phyloP scores from a whole-genome alignment of 2,888 invertebrate genomes.

The Torymus texanus region DNA sequence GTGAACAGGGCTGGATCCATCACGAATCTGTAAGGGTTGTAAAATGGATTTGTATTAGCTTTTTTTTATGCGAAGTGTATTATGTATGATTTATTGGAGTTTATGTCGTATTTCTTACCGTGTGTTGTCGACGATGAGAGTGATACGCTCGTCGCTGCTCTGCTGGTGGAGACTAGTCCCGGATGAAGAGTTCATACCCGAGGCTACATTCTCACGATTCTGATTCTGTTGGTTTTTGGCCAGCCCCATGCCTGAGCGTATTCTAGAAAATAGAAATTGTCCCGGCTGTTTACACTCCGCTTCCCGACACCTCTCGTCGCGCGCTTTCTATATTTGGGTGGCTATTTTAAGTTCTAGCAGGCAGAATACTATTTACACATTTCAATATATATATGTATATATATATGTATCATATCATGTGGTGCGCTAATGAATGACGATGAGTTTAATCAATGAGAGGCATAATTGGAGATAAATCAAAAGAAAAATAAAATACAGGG shows the following conservation, averaged over 20 bases:
- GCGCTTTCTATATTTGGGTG: background rate
- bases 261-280: conserved; percentile 63
- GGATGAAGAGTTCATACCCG: conserved; percentile 69
- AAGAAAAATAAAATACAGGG: conserved; percentile 32
- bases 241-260: conserved; percentile 67
- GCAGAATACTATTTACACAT: conserved; percentile 46
- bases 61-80: no score
- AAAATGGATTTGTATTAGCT: no score
- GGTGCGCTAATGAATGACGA: conserved; percentile 43
- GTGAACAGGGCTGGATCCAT: conserved; percentile 95
- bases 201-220: conserved; percentile 68
- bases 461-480: conserved; percentile 6
- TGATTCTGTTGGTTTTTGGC: conserved; percentile 68
- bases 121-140: conserved; percentile 97
- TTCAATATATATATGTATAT: background rate
- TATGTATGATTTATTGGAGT: background rate
- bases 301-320: background rate
- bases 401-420: no score
- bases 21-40: conserved; percentile 79
- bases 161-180: conserved; percentile 74
- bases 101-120: conserved; percentile 72
- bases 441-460: conserved; percentile 37
- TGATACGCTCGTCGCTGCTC: conserved; percentile 85
- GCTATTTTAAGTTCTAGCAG: conserved; percentile 21
- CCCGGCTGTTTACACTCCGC: background rate